A percentile compares a stretch with the other conserved stretches of the same genome.
Conservation (phyloP, 2,888 invertebrate genomes). For the Lasioglossum pauxillum region DNA sequence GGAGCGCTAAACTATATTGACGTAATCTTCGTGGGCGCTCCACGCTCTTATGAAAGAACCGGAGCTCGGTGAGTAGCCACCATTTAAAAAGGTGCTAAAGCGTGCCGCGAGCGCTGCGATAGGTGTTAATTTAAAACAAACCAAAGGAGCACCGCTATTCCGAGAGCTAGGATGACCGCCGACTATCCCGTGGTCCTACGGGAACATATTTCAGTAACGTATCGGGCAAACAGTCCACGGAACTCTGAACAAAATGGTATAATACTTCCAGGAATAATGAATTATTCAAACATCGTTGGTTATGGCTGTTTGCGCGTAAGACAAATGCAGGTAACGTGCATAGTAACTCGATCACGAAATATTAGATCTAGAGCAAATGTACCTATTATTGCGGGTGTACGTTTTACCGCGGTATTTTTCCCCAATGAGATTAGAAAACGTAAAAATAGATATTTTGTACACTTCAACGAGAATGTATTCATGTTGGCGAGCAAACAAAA, state of each 20-base stretch:
- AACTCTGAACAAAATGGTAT: constrained; percentile 1
- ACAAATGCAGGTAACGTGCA: background rate
- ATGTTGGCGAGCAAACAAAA: too few species aligned
- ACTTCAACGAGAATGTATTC: too few species aligned
- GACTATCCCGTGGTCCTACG: constrained; percentile 47
- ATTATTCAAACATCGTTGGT: constrained; percentile 1
- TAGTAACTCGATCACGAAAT: background rate
- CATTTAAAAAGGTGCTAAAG: constrained; percentile 81
- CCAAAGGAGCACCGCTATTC: constrained; percentile 74
- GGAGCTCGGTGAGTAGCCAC: constrained; percentile 64
- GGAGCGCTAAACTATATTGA: too few species aligned
- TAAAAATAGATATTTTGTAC: too few species aligned
- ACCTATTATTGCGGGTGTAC: too few species aligned
- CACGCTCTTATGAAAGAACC: constrained; percentile 56
- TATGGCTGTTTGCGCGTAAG: background rate
- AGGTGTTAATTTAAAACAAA: constrained; percentile 83
- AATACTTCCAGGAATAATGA: background rate
- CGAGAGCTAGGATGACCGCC: constrained; percentile 56
- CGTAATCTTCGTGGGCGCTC: too few species aligned
- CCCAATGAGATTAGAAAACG: too few species aligned
- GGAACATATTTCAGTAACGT: constrained; percentile 43
- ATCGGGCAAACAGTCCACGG: constrained; percentile 23
- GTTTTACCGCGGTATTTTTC: too few species aligned
- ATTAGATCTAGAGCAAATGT: background rate
- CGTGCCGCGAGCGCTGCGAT: constrained; percentile 76